Evolutionary conservation across 1,140 invertebrate genomes (phyloP).

Genomic region (Papilio polyxenes): DNA sequence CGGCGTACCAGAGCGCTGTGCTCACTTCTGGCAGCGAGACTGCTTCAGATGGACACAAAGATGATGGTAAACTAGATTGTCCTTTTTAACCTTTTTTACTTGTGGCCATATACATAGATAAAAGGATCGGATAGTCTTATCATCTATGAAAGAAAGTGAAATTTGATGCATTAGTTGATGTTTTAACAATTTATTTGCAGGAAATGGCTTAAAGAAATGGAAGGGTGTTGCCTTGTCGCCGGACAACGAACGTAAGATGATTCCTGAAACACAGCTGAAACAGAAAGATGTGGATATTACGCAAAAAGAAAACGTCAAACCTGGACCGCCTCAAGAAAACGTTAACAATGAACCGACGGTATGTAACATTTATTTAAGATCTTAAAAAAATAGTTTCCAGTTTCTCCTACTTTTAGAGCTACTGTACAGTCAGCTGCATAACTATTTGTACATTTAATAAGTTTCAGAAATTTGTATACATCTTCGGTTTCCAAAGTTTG

Average conservation of each 20-base stretch:
- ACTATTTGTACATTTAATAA: no score
- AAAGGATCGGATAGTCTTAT: no score
- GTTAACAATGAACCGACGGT: slow-evolving; percentile 76
- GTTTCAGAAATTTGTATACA: no score
- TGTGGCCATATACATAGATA: no score
- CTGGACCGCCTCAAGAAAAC: slow-evolving; percentile 55
- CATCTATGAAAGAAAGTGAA: neutral
- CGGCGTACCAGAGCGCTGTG: slow-evolving; percentile 86
- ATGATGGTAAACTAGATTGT: slow-evolving; percentile 63
- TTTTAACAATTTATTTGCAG: slow-evolving; percentile 45
- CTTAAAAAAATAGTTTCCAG: no score
- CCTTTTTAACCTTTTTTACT: neutral
- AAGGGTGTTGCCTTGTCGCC: slow-evolving; percentile 88
- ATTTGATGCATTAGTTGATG: neutral
- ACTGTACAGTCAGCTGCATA: no score
- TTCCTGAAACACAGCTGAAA: slow-evolving; percentile 52
- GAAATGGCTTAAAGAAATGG: slow-evolving; percentile 84
- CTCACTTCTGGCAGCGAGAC: slow-evolving; percentile 75
- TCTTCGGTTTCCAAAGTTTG: no score
- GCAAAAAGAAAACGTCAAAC: slow-evolving; percentile 74
- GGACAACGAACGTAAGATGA: slow-evolving; percentile 80
- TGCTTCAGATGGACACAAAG: slow-evolving; percentile 65
- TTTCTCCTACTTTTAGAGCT: no score
- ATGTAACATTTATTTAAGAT: slow-evolving; percentile 15
- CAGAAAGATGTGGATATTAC: slow-evolving; percentile 65